Percentiles rank a stretch among this genome's conserved stretches.
Conservation (phyloP, 2,797 vertebrate genomes). For the Schizopygopsis malacanthus region DNA sequence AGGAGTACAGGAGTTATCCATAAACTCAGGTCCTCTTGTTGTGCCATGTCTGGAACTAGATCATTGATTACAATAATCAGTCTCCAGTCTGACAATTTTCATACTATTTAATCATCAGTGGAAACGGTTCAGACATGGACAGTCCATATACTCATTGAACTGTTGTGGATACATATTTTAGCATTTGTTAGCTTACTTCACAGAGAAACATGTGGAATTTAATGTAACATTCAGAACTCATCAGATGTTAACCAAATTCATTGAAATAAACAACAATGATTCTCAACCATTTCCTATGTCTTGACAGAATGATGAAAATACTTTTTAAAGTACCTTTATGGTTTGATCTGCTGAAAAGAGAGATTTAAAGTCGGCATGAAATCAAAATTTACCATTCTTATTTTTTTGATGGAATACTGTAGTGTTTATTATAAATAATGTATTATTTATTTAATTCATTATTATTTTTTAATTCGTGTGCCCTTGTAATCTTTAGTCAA, state of each 20-base stretch:
- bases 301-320: background rate
- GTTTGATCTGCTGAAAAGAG: background rate
- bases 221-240: background rate
- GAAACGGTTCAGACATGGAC: background rate
- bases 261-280: constrained; percentile 29
- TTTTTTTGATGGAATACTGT: too few relatives aligned
- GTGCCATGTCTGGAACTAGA: background rate
- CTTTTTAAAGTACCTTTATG: background rate
- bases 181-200: background rate
- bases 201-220: background rate
- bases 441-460: too few relatives aligned
- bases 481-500: too few relatives aligned
- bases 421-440: too few relatives aligned
- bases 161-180: constrained; percentile 13
- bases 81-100: background rate
- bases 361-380: background rate
- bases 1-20: background rate
- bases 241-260: background rate
- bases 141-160: background rate
- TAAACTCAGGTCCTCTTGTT: constrained; percentile 22
- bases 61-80: background rate
- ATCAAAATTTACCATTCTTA: too few relatives aligned
- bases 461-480: too few relatives aligned
- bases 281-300: background rate
- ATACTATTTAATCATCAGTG: background rate